Evolutionary conservation across 2,888 invertebrate genomes (phyloP), one percentile per base, ranked within the genome.

Genomic region (Hydroisotoma schaefferi): DNA sequence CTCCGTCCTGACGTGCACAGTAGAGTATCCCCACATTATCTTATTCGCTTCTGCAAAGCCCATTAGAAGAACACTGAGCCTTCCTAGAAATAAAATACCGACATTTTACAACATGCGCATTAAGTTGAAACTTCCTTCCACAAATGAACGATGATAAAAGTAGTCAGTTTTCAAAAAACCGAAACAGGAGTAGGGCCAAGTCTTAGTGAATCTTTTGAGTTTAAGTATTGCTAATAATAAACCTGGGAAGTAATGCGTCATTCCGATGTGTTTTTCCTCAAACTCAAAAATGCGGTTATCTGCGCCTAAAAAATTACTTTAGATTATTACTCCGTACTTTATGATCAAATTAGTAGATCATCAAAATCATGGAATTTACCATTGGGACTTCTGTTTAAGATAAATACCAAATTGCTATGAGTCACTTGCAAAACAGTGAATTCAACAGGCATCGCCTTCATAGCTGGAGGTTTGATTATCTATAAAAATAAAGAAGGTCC

Each of bases 171-270:
- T n/a, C n/a, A n/a, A n/a, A n/a, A n/a, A n/a, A n/a, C n/a, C n/a
- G n/a, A n/a, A n/a, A n/a, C n/a, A n/a, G n/a, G n/a, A n/a, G n/a
- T n/a, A n/a, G n/a, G n/a, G n/a, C n/a, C n/a, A n/a, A n/a, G n/a
- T n/a, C n/a, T n/a, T n/a, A n/a, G n/a, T n/a, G n/a, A n/a, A n/a
- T n/a, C n/a, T n/a, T n/a, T n/a, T n/a, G n/a, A n/a, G n/a, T n/a
- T n/a, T n/a, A n/a, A n/a, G n/a, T n/a, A n/a, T n/a, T n/a, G n/a
- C n/a, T n/a, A n/a, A n/a, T n/a, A n/a, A n/a, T n/a, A n/a, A 48
- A n/a, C 66, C 66, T 2, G 70, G 70, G 22, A 70, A 55, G 46
- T 64, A 67, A 8, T 67, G 20, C 2, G 68, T 62, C 25, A 55
- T 60, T 8, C 67, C 67, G 20, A 66, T 51, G 22, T 63, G 62